Evolutionary conservation across 2,797 vertebrate genomes (phyloP), one percentile per base, ranked within the genome.

Genomic region (Sphenopsis melanotis): DNA sequence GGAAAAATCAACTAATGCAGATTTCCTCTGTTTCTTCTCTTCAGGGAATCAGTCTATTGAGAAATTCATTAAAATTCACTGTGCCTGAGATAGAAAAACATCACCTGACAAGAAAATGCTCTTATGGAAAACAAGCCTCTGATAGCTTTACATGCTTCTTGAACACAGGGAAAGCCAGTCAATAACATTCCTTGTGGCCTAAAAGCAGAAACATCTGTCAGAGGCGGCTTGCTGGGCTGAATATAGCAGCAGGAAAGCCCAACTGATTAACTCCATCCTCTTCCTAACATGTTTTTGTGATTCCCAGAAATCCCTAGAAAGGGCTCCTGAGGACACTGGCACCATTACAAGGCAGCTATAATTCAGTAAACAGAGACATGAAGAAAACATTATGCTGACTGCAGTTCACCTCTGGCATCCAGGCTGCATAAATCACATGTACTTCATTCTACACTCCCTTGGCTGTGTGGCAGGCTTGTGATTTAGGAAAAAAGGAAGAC

Each of bases 121-220:
- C 80, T 87, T 89, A 95, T 0, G 7, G 66, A 82, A 93, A 91
- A 66, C 70, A 83, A 90, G 70, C n/a, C 60, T 70, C 77, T 84
- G 81, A 72, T 50, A 87, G 85, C 71, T 93, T 94, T 82, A 84
- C 59, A 39, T 87, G 89, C 41, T 84, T 85, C 74, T 83, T 85
- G 80, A 91, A 91, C 59, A 56, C 46, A 81, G 70, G 70, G 68
- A 91, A 90, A 95, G 74, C 36, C 84, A 75, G 89, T 93, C 94
- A 88, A 11, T 89, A 93, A 93, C 55, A 61, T 88, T 95, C 84
- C 87, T 94, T 60, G 80, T 88, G 87, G 70, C 74, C 92, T 96
- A 96, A 93, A 95, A 96, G 87, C 96, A 96, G 83, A 94, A 95
- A 96, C 97, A 97, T 97, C 95, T 97, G 96, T 92, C 30, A 0